Evolutionary conservation across 2,113 vertebrate genomes (phyloP).

Genomic region (Xiphophorus hellerii): DNA sequence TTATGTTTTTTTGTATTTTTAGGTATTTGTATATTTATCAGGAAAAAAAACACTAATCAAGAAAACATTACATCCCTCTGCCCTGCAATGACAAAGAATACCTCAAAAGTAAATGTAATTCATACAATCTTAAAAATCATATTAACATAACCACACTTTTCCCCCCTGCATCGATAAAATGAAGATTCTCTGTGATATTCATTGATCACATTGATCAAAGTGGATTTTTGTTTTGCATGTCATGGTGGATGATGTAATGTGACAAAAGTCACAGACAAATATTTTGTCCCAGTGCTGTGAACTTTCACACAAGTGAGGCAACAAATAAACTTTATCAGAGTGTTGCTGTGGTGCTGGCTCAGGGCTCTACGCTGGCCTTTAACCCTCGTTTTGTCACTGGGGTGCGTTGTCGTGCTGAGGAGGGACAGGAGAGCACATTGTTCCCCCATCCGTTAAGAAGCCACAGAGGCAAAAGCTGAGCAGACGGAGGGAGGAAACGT

Average conservation of each 20-base stretch:
- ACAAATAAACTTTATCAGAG: constrained; percentile 37
- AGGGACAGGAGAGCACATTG: constrained; percentile 62
- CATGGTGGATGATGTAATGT: background rate
- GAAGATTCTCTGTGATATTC: background rate
- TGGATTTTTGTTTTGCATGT: background rate
- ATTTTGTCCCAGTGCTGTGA: constrained; percentile 1
- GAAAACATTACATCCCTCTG: background rate
- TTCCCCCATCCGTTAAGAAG: constrained; percentile 65
- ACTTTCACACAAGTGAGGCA: constrained; percentile 14
- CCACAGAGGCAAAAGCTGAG: constrained; percentile 50
- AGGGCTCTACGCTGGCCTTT: constrained; percentile 51
- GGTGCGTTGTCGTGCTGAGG: constrained; percentile 45
- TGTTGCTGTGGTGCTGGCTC: constrained; percentile 36
- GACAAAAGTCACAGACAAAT: constrained; percentile 2
- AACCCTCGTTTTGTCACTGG: constrained; percentile 34
- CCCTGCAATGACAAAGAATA: background rate
- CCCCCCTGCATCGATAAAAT: background rate
- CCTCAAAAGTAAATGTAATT: no score
- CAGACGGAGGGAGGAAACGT: constrained; percentile 53
- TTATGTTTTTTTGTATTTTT: background rate
- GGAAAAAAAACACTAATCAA: background rate
- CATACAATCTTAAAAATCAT: background rate
- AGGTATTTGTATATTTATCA: no score
- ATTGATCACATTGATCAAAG: background rate
- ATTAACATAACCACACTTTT: background rate